Conservation (phyloP, 2,888 invertebrate species). For the Pasiphila rectangulata region DNA sequence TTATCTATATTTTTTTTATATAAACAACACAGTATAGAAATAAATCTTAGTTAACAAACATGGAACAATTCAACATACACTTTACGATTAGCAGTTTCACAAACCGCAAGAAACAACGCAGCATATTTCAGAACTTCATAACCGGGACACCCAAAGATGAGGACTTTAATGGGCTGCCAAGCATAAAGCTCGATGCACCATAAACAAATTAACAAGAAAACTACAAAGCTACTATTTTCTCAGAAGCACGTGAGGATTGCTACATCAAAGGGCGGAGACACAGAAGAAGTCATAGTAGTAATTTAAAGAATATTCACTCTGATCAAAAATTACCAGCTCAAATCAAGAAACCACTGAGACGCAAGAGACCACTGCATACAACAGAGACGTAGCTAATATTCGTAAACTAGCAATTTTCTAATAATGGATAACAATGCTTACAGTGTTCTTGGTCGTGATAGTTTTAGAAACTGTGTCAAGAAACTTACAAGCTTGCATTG, state of each 20-base stretch:
- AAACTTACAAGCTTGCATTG: too few relatives aligned
- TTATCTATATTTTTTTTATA: background rate
- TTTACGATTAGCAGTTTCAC: background rate
- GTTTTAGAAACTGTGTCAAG: too few relatives aligned
- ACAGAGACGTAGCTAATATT: too few relatives aligned
- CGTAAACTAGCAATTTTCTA: too few relatives aligned
- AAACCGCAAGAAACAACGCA: background rate
- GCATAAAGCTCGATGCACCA: slow-evolving; percentile 29
- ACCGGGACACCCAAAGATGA: slow-evolving; percentile 7
- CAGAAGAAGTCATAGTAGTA: slow-evolving; percentile 12
- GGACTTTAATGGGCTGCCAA: slow-evolving; percentile 16
- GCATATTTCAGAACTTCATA: slow-evolving; percentile 11
- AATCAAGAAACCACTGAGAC: too few relatives aligned
- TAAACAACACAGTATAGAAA: background rate
- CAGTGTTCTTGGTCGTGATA: too few relatives aligned
- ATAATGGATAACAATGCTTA: too few relatives aligned
- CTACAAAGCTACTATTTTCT: slow-evolving; percentile 41
- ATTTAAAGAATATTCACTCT: slow-evolving; percentile 3
- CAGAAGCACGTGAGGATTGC: slow-evolving; percentile 39
- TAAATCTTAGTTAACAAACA: background rate
- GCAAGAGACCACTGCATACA: too few relatives aligned
- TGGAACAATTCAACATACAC: background rate
- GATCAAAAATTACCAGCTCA: background rate
- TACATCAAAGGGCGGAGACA: slow-evolving; percentile 58
- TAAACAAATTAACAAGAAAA: slow-evolving; percentile 33